A percentile compares a stretch with the other conserved stretches of the same genome.
phyloP scores from a whole-genome alignment of 1,140 invertebrate species.

The Drosophila takahashii region DNA sequence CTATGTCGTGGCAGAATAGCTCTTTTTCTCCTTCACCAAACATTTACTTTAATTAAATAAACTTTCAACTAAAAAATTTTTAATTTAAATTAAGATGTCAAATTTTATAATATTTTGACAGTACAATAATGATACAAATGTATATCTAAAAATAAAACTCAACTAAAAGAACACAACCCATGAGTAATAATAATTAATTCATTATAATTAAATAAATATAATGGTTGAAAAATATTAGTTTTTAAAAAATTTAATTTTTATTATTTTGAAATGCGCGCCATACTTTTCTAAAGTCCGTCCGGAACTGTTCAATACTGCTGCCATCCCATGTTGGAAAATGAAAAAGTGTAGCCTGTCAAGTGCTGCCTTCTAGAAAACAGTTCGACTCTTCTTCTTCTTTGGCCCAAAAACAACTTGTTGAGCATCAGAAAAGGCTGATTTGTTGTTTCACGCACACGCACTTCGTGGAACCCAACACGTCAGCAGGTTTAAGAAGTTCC shows the following conservation, averaged over 20 bases:
- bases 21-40: too few species aligned
- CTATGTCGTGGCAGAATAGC: neutral
- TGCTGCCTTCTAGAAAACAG: neutral
- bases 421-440: neutral
- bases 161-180: too few species aligned
- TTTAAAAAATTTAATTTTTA: too few species aligned
- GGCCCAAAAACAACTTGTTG: constrained; percentile 12
- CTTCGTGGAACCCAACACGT: neutral
- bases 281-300: neutral
- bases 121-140: too few species aligned
- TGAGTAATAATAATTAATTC: too few species aligned
- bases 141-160: too few species aligned
- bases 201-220: too few species aligned
- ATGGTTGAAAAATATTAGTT: too few species aligned
- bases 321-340: neutral
- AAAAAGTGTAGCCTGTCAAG: neutral
- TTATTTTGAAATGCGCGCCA: neutral
- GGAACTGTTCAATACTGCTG: neutral
- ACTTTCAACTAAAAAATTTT: too few species aligned
- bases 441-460: constrained; percentile 9
- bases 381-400: neutral
- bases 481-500: neutral
- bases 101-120: too few species aligned
- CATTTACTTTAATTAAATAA: too few species aligned
- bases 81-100: too few species aligned